Evolutionary conservation across 2,888 invertebrate species (phyloP).

Genomic region (Lumbricus terrestris): DNA sequence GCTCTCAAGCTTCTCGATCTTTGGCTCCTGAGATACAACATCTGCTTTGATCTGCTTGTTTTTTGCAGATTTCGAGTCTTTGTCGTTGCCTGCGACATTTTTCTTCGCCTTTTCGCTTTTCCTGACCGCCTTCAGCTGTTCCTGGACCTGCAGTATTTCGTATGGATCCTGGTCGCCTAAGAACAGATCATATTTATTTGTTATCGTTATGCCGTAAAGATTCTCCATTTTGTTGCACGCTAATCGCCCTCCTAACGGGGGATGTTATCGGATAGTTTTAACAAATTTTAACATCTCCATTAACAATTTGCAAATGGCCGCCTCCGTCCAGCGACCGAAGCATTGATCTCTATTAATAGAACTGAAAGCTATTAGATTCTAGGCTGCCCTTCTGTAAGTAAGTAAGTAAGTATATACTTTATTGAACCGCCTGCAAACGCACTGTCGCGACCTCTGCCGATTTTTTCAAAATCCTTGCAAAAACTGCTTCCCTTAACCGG

Average conservation of each 20-base stretch:
- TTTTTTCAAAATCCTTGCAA: not conserved
- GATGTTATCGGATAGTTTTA: constrained; percentile 56
- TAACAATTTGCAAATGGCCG: constrained; percentile 18
- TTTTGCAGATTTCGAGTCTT: constrained; percentile 41
- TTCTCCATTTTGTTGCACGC: constrained; percentile 70
- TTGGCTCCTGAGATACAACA: constrained; percentile 8
- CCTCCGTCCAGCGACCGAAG: not conserved
- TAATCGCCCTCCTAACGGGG: constrained; percentile 43
- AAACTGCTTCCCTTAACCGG: not conserved
- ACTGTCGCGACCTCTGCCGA: not conserved
- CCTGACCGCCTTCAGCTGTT: constrained; percentile 7
- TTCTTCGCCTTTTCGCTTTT: constrained; percentile 42
- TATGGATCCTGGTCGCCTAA: constrained; percentile 62
- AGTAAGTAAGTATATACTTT: too few relatives aligned
- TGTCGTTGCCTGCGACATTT: constrained; percentile 27
- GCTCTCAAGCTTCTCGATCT: constrained; percentile 30
- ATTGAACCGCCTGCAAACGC: too few relatives aligned
- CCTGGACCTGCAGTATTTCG: constrained; percentile 10
- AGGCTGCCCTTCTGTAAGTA: not conserved
- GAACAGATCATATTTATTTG: constrained; percentile 73
- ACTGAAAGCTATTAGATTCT: not conserved
- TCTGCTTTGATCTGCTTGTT: constrained; percentile 43
- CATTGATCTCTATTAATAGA: constrained; percentile 3
- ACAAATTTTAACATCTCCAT: constrained; percentile 13
- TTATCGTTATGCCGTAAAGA: constrained; percentile 83